These are phyloP conservation scores for Gallinago nigripennis DNA, from an alignment of 2,797 vertebrate species.

Conservation along the genomic window DNA sequence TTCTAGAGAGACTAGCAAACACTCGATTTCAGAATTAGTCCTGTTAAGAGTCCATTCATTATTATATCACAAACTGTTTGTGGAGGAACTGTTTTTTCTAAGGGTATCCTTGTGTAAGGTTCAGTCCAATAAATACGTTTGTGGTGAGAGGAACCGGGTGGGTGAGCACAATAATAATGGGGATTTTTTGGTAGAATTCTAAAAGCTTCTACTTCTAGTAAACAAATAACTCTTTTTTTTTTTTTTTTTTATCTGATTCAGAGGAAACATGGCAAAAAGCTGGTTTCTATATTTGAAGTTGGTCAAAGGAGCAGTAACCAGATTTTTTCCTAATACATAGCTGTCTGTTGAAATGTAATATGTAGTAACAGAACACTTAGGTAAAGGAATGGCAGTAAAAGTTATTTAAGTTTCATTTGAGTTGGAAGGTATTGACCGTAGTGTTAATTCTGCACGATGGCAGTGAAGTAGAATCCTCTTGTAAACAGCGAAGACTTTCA, in stretches of 20 bases:
- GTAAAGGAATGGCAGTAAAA: not conserved
- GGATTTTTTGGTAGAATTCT: not conserved
- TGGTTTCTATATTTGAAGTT: not conserved
- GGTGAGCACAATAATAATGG: not conserved
- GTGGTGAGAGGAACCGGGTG: not conserved
- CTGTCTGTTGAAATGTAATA: not conserved
- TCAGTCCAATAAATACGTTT: not conserved
- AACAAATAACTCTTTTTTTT: not conserved
- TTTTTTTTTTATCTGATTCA: not conserved
- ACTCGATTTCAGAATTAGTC: not conserved
- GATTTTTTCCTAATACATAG: not conserved
- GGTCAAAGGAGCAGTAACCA: not conserved
- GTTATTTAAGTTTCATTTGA: not conserved
- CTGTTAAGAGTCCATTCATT: not conserved
- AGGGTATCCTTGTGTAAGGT: not conserved
- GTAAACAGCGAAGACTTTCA: not conserved
- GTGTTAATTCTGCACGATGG: not conserved
- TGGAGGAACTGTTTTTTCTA: not conserved
- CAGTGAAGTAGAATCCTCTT: not conserved
- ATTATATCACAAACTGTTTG: not conserved
- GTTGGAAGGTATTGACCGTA: not conserved
- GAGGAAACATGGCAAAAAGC: not conserved
- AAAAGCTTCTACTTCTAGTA: not conserved
- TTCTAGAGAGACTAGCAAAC: not conserved
- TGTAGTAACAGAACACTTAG: not conserved